A percentile compares a stretch with the other conserved stretches of the same genome.
Evolutionary conservation across 2,113 vertebrate species (phyloP).

Genomic region (Pseudorectes ferrugineus): DNA sequence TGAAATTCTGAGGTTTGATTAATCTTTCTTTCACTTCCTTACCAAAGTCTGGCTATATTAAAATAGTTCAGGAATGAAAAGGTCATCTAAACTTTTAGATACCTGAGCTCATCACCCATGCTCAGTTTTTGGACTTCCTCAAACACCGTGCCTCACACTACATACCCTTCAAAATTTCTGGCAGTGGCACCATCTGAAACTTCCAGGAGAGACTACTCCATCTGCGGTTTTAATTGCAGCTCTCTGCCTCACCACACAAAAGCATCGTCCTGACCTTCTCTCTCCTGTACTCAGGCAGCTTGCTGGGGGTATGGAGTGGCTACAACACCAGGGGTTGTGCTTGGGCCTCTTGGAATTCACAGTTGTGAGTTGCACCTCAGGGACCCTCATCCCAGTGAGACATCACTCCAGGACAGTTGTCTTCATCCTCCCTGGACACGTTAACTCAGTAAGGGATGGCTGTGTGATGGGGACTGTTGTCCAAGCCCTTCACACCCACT

Average conservation of each 20-base stretch:
- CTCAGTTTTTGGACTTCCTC: neutral
- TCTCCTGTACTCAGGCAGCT: neutral
- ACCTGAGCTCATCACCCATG: neutral
- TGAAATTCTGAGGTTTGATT: neutral
- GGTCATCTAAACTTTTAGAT: neutral
- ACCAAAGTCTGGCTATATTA: neutral
- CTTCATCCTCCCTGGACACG: fast-evolving
- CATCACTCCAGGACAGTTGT: neutral
- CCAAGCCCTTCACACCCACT: neutral
- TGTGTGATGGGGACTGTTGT: neutral
- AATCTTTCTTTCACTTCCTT: neutral
- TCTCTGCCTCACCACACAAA: fast-evolving
- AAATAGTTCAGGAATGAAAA: neutral
- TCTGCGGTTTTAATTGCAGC: neutral
- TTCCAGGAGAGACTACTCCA: neutral
- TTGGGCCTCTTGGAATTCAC: neutral
- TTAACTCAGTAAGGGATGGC: neutral
- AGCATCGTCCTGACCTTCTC: neutral
- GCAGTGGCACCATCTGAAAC: neutral
- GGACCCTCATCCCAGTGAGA: neutral
- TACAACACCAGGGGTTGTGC: neutral
- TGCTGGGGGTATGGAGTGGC: too few species aligned
- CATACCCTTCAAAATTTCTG: neutral
- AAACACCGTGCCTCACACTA: fast-evolving
- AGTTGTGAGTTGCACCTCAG: neutral